Evolutionary conservation across 1,140 invertebrate genomes (phyloP), one percentile per base, ranked within the genome.

Genomic region (Macrostomum lignano): DNA sequence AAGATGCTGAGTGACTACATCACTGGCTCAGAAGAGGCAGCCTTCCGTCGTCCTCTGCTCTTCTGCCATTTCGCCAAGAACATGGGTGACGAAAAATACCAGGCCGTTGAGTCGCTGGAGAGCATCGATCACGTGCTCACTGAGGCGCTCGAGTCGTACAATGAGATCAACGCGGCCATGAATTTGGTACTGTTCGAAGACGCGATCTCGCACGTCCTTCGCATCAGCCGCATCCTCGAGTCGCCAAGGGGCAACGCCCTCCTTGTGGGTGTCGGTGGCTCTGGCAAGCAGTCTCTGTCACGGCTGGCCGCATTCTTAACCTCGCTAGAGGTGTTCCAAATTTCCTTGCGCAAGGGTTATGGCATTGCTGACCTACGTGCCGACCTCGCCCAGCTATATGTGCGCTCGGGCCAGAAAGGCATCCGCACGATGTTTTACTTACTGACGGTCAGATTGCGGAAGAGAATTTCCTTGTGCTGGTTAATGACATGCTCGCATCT

Each of bases 181-280:
- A 86, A 88, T 57, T 60, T 93, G 20, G 82, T 93, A 15, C 59
- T 93, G 1, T 93, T 93, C 59, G 81, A 88, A 62, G 82, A 91
- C 58, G 82, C 84, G 19, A 84, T 88, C 73, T 74, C 73, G 67
- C 79, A 91, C 53, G 71, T 88, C 53, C 52, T 50, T 64, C 65
- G 78, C 45, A 84, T 93, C 44, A 91, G 82, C 60, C 66, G 84
- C 38, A 91, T 93, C 44, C 58, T 91, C 26, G 81, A 91, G 60
- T 77, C 74, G 17, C 81, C 82, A 3, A 64, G 81, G 52, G 76
- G 77, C 24, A 88, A 81, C 59, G 79, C 78, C n/a, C 58, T 93
- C 14, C 58, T 91, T 33, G 78, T 91, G 24, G 81, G 84, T 35
- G 81, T 91, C 7, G 84, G 82, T 38, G 84, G 84, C 25, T 81